Conservation (phyloP, 2,797 vertebrate genomes). For the Ciconia nigra region DNA sequence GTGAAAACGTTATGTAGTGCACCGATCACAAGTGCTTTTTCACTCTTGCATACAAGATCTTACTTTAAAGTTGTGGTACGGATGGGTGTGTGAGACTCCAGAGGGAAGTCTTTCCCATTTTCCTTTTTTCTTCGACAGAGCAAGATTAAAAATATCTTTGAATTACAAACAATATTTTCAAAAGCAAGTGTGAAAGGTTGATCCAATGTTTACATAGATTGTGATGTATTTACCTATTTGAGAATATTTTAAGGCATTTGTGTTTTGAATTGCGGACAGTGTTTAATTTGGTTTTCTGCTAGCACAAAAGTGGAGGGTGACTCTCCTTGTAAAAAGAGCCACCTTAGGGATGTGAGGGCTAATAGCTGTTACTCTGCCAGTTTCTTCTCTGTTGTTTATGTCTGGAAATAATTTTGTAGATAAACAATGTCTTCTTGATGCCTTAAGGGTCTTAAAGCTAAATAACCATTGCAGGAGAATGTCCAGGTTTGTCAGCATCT, state of each 20-base stretch:
- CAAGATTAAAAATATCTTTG: neutral
- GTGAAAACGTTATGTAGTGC: neutral
- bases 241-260: neutral
- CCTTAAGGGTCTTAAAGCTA: neutral
- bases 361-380: neutral
- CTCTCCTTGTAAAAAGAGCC: neutral
- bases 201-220: neutral
- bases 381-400: neutral
- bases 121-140: neutral
- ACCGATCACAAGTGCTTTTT: neutral
- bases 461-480: neutral
- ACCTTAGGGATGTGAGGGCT: neutral
- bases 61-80: neutral
- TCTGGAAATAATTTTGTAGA: neutral
- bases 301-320: neutral
- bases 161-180: neutral
- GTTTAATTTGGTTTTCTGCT: neutral
- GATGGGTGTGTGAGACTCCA: neutral
- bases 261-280: neutral
- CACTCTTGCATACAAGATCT: neutral
- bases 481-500: neutral
- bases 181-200: neutral
- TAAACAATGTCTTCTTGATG: neutral
- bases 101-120: neutral
- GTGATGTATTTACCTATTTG: neutral